Evolutionary conservation across 2,797 vertebrate genomes (phyloP).

Genomic region (Falco rusticolus): DNA sequence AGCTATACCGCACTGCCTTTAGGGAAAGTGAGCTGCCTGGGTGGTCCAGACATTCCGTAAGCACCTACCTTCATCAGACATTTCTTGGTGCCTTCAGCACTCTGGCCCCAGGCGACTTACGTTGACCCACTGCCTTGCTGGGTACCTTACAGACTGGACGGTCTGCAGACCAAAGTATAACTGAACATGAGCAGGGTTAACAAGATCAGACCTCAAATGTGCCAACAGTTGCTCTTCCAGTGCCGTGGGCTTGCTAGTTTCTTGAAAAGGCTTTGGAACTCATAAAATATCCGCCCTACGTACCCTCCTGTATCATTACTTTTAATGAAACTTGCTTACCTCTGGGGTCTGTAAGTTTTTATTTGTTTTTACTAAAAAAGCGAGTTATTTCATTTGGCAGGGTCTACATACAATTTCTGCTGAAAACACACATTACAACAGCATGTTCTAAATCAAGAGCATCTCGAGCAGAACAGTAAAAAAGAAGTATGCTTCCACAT

Average conservation of each 20-base stretch:
- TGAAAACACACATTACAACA: not conserved
- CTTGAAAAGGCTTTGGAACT: not conserved
- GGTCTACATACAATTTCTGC: not conserved
- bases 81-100: fast-evolving
- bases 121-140: not conserved
- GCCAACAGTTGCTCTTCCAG: not conserved
- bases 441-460: not conserved
- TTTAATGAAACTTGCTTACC: not conserved
- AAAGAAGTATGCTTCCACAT: not conserved
- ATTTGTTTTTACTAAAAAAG: conserved; percentile 11
- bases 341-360: not conserved
- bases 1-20: not conserved
- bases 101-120: not conserved
- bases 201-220: not conserved
- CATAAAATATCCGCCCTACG: not conserved
- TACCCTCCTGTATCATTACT: not conserved
- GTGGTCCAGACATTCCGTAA: not conserved
- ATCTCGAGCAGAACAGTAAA: not conserved
- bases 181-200: not conserved
- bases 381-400: not conserved
- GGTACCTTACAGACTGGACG: not conserved
- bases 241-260: not conserved
- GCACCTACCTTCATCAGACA: not conserved
- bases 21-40: not conserved
- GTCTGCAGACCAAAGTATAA: not conserved